Conservation (phyloP, 1,140 invertebrate genomes). For the Sarcophaga bullata region DNA sequence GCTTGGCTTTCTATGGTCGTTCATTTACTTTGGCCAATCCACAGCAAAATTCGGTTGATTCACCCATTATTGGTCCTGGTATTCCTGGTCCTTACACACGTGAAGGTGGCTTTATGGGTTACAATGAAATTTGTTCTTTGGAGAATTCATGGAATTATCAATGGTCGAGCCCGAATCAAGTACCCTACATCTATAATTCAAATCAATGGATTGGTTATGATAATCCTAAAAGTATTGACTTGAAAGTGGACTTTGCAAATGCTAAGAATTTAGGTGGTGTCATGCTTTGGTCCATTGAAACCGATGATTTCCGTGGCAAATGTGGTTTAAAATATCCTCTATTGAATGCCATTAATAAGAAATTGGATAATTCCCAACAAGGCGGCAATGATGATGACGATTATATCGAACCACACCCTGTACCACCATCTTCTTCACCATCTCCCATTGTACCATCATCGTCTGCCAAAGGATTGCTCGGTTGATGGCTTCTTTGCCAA, state of each 20-base stretch:
- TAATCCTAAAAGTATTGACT: conserved; percentile 59
- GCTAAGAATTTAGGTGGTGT: conserved; percentile 67
- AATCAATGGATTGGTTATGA: conserved; percentile 67
- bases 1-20: conserved; percentile 76
- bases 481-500: conserved; percentile 20
- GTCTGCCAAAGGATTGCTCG: not conserved
- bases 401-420: not conserved
- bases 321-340: conserved; percentile 53
- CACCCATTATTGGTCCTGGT: conserved; percentile 62
- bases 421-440: not conserved
- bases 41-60: conserved; percentile 67
- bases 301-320: conserved; percentile 69
- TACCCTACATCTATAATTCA: conserved; percentile 62
- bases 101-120: conserved; percentile 77
- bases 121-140: conserved; percentile 74
- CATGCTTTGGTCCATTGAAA: conserved; percentile 74
- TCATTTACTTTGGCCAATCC: conserved; percentile 71
- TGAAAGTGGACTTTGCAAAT: conserved; percentile 61
- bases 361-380: not conserved
- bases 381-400: not conserved
- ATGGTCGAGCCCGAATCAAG: conserved; percentile 55
- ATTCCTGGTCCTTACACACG: conserved; percentile 75
- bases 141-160: conserved; percentile 46
- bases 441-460: not conserved
- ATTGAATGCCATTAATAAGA: conserved; percentile 24